Conservation (phyloP, 2,113 vertebrate species). For the Tympanuchus pallidicinctus region DNA sequence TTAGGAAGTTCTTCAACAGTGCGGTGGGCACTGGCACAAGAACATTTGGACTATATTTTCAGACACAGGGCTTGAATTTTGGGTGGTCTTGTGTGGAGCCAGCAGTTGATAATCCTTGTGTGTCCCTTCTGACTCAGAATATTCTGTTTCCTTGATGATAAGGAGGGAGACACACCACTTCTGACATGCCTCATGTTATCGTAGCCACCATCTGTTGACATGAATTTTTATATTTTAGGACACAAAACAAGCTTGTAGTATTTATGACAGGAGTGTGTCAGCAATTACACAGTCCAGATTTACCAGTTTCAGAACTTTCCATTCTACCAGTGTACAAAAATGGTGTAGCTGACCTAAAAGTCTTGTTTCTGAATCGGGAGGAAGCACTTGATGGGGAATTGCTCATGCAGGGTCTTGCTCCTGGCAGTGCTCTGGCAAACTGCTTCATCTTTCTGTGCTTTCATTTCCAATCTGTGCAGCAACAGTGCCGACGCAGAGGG, state of each 20-base stretch:
- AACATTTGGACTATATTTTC: not conserved
- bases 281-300: not conserved
- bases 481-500: accelerated
- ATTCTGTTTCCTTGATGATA: not conserved
- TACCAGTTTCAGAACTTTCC: not conserved
- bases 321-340: not conserved
- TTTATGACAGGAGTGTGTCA: not conserved
- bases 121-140: not conserved
- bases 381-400: not conserved
- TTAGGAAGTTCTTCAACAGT: not conserved
- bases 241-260: not conserved
- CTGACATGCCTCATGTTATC: not conserved
- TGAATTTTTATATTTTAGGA: not conserved
- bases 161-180: not conserved
- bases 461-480: not conserved
- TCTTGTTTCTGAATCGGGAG: not conserved
- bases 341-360: too few species aligned
- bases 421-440: not conserved
- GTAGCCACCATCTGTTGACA: not conserved
- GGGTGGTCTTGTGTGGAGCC: not conserved
- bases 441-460: not conserved
- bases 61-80: not conserved
- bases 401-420: accelerated
- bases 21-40: not conserved
- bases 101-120: not conserved